Base-by-base conservation (phyloP, 2,113 vertebrate species). In the Prunella himalayana region DNA sequence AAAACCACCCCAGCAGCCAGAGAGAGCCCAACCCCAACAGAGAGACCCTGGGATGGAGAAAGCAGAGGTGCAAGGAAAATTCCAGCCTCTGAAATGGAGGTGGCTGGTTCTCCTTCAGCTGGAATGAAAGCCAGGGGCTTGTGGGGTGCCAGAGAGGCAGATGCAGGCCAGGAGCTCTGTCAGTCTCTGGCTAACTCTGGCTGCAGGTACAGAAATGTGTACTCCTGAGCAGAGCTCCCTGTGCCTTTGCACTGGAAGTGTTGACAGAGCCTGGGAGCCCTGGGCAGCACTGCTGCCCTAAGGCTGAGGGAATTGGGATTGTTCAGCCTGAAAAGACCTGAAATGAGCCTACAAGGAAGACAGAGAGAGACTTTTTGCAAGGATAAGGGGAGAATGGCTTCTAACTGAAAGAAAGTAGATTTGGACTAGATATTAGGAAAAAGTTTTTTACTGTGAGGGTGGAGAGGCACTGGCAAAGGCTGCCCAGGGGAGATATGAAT, bases 121-220 rank as follows among this genome's bases (percentile, higher is more conserved):
- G 87, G 33, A 61, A 37, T 0, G 1, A 24, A 12, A 27, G 18
- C 37, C 3, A 2, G 25, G 21, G 18, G 0, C 1, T 17, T 65
- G 44, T 35, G 35, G 28, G 45, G 66, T 94, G 76, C 44, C 39
- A 13, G 9, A 60, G 71, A 45, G 30, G 54, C 50, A 68, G 53
- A 14, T 21, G 41, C 45, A 45, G 31, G 39, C 17, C 60, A 54
- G 86, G 61, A 75, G 42, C 65, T 44, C 27, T 53, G 20, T 6
- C 42, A 56, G 6, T 12, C 54, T 70, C 49, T 4, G 2, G 17
- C 7, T 37, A 22, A 16, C 35, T 50, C 47, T 6, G 9, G 39
- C 4, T 83, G 25, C 54, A 89, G 50, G 50, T 10, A 19, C 27
- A 24, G 16, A 47, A 77, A 39, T 15, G 20, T 39, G 35, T 21